Conservation (phyloP, 2,113 vertebrate species). For the Lamprologus lemairii region DNA sequence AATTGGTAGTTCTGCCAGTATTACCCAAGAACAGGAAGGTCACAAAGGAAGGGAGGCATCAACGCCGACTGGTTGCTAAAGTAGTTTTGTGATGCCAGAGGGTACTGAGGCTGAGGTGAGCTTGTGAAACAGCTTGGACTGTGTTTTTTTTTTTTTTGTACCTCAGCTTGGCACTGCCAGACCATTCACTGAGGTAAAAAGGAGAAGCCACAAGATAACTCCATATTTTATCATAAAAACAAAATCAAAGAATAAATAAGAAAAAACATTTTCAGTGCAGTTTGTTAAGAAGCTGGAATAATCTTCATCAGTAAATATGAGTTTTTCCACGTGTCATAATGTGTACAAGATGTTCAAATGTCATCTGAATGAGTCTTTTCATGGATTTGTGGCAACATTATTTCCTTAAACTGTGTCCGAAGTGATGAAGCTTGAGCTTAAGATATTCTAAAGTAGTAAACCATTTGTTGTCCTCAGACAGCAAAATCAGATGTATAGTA, state of each 20-base stretch:
- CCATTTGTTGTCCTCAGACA: neutral
- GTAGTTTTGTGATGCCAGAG: neutral
- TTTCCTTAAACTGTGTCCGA: neutral
- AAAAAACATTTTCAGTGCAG: neutral
- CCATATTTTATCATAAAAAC: neutral
- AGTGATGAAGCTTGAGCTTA: neutral
- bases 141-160: neutral
- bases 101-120: neutral
- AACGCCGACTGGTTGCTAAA: neutral
- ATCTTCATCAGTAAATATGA: neutral
- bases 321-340: neutral
- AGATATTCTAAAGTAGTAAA: neutral
- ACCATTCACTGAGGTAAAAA: neutral
- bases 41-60: neutral
- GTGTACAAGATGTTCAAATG: neutral
- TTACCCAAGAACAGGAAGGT: neutral
- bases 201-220: neutral
- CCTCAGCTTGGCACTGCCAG: neutral
- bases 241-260: neutral
- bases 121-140: neutral
- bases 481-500: neutral
- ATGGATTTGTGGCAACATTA: neutral
- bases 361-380: neutral
- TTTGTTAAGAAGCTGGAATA: neutral
- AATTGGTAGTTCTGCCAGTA: neutral